These are phyloP conservation scores for Pseudanteris insignis DNA, from an alignment of 2,888 invertebrate genomes.

Conservation along the genomic window DNA sequence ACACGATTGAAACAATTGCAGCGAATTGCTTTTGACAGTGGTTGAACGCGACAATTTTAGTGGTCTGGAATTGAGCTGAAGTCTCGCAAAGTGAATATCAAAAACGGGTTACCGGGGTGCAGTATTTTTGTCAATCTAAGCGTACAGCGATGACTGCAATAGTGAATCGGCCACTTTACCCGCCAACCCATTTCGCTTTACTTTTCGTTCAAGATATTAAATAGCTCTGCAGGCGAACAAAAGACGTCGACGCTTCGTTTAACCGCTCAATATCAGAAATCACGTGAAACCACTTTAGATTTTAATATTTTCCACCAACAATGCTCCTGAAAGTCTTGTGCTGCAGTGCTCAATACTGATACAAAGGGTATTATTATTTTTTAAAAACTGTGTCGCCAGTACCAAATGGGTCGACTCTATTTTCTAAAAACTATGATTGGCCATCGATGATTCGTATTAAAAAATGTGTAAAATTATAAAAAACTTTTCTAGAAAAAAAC, in stretches of 20 bases:
- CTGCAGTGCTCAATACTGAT: too few species aligned
- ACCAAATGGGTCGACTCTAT: too few species aligned
- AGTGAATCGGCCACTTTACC: constrained; percentile 16
- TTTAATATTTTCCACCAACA: constrained; percentile 19
- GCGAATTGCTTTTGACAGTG: constrained; percentile 20
- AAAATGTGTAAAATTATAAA: not conserved
- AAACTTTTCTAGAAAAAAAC: too few species aligned
- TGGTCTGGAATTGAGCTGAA: constrained; percentile 7
- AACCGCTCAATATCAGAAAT: constrained; percentile 25
- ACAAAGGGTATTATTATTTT: too few species aligned
- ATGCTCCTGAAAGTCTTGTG: not conserved
- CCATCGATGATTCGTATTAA: too few species aligned
- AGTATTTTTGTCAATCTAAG: constrained; percentile 27
- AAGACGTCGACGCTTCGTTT: constrained; percentile 21
- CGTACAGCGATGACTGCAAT: constrained; percentile 8
- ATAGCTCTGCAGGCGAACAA: constrained; percentile 23
- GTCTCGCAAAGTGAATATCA: constrained; percentile 17
- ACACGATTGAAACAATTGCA: not conserved
- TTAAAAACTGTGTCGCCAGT: too few species aligned
- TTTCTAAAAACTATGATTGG: too few species aligned
- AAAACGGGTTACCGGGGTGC: constrained; percentile 16
- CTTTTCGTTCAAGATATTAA: constrained; percentile 27
- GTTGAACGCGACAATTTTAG: constrained; percentile 7
- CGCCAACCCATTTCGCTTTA: constrained; percentile 2
- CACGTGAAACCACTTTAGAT: constrained; percentile 10